Percentiles rank a stretch among this genome's conserved stretches.
phyloP scores from a whole-genome alignment of 2,113 vertebrate species.

The Cyrtonyx montezumae region DNA sequence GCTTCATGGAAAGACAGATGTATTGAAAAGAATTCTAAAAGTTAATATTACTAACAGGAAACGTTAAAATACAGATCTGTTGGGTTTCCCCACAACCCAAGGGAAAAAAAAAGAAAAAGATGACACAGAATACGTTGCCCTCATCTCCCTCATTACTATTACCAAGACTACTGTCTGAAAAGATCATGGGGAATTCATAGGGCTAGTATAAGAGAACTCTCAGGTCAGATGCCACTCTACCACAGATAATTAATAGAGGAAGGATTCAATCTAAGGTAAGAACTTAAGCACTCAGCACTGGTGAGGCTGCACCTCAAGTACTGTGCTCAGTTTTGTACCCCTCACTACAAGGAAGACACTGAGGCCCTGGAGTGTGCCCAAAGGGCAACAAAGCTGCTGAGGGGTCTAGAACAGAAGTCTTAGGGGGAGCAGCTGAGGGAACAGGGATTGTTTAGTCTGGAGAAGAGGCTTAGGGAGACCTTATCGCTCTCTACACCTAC shows the following conservation, averaged over 20 bases:
- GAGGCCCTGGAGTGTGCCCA: no score
- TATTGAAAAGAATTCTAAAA: neutral
- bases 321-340: no score
- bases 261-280: neutral
- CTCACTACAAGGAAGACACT: no score
- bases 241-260: neutral
- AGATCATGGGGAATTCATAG: neutral
- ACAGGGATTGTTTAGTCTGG: no score
- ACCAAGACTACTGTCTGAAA: neutral
- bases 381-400: no score
- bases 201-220: neutral
- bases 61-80: neutral
- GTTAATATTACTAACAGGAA: neutral
- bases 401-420: no score
- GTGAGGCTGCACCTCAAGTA: no score
- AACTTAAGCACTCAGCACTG: neutral
- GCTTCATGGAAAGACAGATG: neutral
- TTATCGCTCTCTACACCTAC: no score
- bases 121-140: neutral
- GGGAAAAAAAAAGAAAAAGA: neutral
- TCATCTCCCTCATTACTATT: neutral
- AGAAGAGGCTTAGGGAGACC: no score
- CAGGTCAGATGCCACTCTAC: neutral
- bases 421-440: no score
- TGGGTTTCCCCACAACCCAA: neutral